These are phyloP conservation scores for Lamprotornis superbus DNA, from an alignment of 2,113 vertebrate species.

Conservation along the genomic window DNA sequence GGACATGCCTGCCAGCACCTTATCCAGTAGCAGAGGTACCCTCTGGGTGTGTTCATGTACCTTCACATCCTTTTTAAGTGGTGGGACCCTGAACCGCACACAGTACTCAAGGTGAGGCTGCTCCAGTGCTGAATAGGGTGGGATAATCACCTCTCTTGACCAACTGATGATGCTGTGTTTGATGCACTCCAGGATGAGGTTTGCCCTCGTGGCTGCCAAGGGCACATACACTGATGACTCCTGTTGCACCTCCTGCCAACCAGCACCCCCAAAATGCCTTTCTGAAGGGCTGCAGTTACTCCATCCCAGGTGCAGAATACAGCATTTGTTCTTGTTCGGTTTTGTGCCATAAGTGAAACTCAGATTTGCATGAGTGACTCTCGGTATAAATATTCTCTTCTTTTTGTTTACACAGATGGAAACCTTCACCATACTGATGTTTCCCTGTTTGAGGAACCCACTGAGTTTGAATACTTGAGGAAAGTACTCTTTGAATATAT, in stretches of 20 bases:
- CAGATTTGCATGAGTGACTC: background rate
- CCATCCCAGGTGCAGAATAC: background rate
- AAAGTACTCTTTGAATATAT: conserved; percentile 98
- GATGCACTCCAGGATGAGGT: background rate
- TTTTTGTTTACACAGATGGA: conserved; percentile 75
- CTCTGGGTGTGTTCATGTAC: rapidly evolving
- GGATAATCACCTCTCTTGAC: background rate
- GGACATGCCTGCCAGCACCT: background rate
- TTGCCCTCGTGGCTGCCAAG: background rate
- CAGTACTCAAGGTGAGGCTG: background rate
- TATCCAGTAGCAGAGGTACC: background rate
- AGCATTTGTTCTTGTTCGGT: background rate
- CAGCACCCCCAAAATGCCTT: background rate
- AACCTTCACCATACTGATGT: conserved; percentile 76
- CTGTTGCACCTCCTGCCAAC: background rate
- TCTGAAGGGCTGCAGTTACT: background rate
- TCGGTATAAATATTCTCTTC: background rate
- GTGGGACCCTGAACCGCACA: rapidly evolving
- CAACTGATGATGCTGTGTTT: background rate
- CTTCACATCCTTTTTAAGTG: background rate
- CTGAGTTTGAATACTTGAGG: conserved; percentile 95
- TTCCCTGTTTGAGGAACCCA: conserved; percentile 82
- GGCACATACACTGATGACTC: background rate
- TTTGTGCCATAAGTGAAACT: background rate
- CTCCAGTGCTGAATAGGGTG: background rate